Evolutionary conservation across 2,113 vertebrate species (phyloP), one percentile per base, ranked within the genome.

Genomic region (Otolemur garnettii): DNA sequence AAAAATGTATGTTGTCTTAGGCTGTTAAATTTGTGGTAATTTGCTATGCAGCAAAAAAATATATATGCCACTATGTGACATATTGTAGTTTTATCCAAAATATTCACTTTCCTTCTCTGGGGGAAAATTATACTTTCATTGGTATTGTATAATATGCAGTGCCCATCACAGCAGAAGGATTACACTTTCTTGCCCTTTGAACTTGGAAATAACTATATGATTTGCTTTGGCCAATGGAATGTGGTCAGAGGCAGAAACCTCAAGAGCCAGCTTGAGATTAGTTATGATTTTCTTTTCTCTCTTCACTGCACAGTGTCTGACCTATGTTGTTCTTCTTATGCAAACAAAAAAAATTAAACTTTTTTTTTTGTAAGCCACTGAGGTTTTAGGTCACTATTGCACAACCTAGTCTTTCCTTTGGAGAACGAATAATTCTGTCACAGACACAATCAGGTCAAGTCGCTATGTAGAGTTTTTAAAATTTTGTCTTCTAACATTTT

Each of bases 41-140:
- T 90, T 86, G 22, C 87, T 90, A 62, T 57, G 30, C 11, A 55
- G 28, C 22, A 72, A 28, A 89, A 12, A 66, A 85, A 89, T 53
- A 64, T 66, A 68, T 35, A 81, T 1, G 26, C 3, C n/a, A 80
- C 14, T 38, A 28, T 90, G 5, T 84, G 42, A 11, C 26, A 55
- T 57, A n/a, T 30, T 91, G 2, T 35, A 71, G n/a, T 72, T 93
- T 89, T 93, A 30, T 64, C 93, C 38, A 92, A 71, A 82, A 69
- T 86, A 59, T 68, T 92, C 19, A 79, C 38, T 82, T 28, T 33
- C 7, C 11, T 86, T 75, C 17, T 64, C 21, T 74, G 77, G 59
- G 57, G 38, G 3, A 38, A 88, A 87, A 72, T 62, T 55, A 35
- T 69, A 74, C 6, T 82, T 74, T 4, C n/a, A 28, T n/a, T 87